Evolutionary conservation across 2,797 vertebrate genomes (phyloP).

Genomic region (Tadarida brasiliensis): DNA sequence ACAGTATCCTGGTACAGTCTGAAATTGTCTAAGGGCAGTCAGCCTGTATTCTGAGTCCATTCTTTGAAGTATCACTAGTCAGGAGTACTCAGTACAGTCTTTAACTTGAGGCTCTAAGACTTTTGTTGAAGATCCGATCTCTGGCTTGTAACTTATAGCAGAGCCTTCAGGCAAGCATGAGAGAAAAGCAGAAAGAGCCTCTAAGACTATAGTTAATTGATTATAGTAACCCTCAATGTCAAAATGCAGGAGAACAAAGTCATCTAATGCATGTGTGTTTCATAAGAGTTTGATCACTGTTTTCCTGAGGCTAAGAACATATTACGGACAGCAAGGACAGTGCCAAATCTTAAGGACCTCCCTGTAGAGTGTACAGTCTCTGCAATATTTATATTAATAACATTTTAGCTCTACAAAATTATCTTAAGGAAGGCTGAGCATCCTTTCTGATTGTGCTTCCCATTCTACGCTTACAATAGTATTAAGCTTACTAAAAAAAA

Average conservation of each 20-base stretch:
- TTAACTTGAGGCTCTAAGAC: background rate
- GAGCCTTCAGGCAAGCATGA: background rate
- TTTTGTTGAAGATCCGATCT: background rate
- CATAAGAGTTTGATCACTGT: background rate
- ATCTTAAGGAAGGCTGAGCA: background rate
- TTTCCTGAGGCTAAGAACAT: background rate
- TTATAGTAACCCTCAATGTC: background rate
- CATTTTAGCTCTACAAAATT: background rate
- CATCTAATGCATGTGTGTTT: background rate
- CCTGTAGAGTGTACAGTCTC: background rate
- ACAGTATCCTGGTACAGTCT: background rate
- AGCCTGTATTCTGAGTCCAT: background rate
- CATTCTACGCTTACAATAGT: background rate
- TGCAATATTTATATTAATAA: background rate
- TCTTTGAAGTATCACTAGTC: conserved; percentile 29
- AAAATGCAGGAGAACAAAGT: background rate
- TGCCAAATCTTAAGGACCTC: background rate
- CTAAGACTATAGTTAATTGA: conserved; percentile 23
- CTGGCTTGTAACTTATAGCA: background rate
- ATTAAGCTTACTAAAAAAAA: background rate
- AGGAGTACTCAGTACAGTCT: background rate
- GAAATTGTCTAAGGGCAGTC: background rate
- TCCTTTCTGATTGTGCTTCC: background rate
- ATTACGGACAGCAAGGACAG: background rate
- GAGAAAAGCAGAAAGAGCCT: background rate